phyloP scores from a whole-genome alignment of 1,140 invertebrate species.

The Heliothis virescens region DNA sequence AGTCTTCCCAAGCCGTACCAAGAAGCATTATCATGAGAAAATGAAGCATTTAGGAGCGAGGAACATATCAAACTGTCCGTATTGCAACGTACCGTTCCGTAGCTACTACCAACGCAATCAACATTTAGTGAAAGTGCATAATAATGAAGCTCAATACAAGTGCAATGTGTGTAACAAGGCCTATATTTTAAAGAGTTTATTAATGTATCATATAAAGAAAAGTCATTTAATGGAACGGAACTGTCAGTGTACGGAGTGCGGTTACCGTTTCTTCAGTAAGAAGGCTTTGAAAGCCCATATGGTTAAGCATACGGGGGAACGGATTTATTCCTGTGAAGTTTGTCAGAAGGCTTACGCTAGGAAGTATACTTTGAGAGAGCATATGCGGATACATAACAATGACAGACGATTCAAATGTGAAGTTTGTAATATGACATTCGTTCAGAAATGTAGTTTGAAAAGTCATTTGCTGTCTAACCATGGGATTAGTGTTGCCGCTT shows the following conservation, averaged over 20 bases:
- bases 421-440: conserved; percentile 77
- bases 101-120: conserved; percentile 78
- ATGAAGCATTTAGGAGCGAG: conserved; percentile 71
- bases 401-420: conserved; percentile 78
- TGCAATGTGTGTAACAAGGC: conserved; percentile 77
- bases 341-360: conserved; percentile 89
- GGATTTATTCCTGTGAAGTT: conserved; percentile 89
- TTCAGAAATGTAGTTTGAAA: conserved; percentile 76
- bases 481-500: conserved; percentile 74
- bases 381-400: conserved; percentile 87
- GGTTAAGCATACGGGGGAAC: conserved; percentile 89
- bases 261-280: conserved; percentile 85
- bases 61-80: conserved; percentile 75
- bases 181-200: conserved; percentile 68
- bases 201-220: conserved; percentile 79
- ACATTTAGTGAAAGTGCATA: conserved; percentile 77
- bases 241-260: conserved; percentile 83
- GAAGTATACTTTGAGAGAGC: conserved; percentile 85
- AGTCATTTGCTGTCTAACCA: conserved; percentile 75
- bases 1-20: conserved; percentile 68
- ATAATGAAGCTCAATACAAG: conserved; percentile 75
- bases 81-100: conserved; percentile 70
- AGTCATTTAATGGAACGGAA: conserved; percentile 78
- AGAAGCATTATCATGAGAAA: conserved; percentile 76
- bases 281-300: conserved; percentile 84